Conservation (phyloP, 2,888 invertebrate genomes). For the Sylvicola cinctus region DNA sequence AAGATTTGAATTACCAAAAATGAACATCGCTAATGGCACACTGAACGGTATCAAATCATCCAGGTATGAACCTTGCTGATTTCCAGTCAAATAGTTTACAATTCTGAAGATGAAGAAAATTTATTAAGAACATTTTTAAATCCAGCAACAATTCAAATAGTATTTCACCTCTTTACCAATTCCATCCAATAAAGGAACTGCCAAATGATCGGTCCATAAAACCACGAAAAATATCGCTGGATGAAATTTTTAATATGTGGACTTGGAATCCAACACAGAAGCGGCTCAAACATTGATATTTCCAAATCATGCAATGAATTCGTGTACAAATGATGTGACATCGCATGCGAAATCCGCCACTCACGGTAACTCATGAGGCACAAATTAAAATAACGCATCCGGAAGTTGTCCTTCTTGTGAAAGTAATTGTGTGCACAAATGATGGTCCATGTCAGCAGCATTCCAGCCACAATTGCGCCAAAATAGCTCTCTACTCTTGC, state of each 20-base stretch:
- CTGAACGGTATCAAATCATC: constrained; percentile 25
- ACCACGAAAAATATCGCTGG: constrained; percentile 29
- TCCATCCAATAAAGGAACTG: constrained; percentile 14
- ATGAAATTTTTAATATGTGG: constrained; percentile 28
- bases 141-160: constrained; percentile 3
- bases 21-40: constrained; percentile 25
- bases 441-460: constrained; percentile 34
- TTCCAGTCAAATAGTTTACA: constrained; percentile 13
- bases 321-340: constrained; percentile 61
- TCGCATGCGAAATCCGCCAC: constrained; percentile 52
- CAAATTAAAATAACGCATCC: constrained; percentile 59
- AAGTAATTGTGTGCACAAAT: constrained; percentile 56
- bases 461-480: constrained; percentile 27
- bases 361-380: constrained; percentile 37
- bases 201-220: constrained; percentile 28
- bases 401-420: constrained; percentile 52
- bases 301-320: constrained; percentile 59
- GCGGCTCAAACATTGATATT: constrained; percentile 43
- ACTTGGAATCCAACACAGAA: constrained; percentile 40
- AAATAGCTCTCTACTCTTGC: constrained; percentile 18
- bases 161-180: constrained; percentile 14
- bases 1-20: constrained; percentile 16
- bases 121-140: not conserved
- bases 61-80: constrained; percentile 17
- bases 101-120: constrained; percentile 11